Evolutionary conservation across 2,797 vertebrate species (phyloP).

Genomic region (Hephaestus fuliginosus): DNA sequence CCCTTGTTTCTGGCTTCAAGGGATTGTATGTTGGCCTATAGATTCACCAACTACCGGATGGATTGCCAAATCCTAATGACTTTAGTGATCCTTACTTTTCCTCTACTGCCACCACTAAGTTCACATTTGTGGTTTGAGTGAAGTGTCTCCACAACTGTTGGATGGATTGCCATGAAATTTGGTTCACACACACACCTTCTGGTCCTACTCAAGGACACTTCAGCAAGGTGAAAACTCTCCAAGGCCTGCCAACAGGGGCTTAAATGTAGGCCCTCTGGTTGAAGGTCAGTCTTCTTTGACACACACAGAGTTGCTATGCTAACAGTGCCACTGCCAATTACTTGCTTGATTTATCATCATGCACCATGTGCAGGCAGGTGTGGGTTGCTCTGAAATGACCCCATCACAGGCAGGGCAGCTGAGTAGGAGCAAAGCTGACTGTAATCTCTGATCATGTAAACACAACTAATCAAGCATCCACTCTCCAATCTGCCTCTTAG

Average conservation of each 20-base stretch:
- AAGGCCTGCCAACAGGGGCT: background rate
- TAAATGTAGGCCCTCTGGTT: conserved; percentile 1
- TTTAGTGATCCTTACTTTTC: background rate
- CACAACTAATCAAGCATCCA: conserved; percentile 67
- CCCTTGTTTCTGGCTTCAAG: background rate
- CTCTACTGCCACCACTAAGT: background rate
- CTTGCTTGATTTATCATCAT: conserved; percentile 73
- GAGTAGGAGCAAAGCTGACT: conserved; percentile 54
- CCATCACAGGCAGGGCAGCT: conserved; percentile 28
- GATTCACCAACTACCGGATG: no score
- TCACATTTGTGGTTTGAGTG: background rate
- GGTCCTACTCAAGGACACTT: conserved; percentile 29
- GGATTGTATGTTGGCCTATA: background rate
- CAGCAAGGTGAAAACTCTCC: conserved; percentile 29
- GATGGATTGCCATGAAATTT: background rate
- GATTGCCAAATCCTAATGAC: background rate
- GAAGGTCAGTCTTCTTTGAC: conserved; percentile 17
- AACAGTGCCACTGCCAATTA: conserved; percentile 68
- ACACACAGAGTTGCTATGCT: conserved; percentile 56
- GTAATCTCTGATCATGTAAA: conserved; percentile 63
- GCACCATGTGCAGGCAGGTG: conserved; percentile 50
- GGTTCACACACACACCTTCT: background rate
- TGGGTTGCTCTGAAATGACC: conserved; percentile 56
- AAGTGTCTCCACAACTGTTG: background rate
- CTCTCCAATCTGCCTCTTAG: conserved; percentile 51